These are phyloP conservation scores for Strigamia maritima DNA, from an alignment of 2,888 invertebrate genomes.

Conservation along the genomic window DNA sequence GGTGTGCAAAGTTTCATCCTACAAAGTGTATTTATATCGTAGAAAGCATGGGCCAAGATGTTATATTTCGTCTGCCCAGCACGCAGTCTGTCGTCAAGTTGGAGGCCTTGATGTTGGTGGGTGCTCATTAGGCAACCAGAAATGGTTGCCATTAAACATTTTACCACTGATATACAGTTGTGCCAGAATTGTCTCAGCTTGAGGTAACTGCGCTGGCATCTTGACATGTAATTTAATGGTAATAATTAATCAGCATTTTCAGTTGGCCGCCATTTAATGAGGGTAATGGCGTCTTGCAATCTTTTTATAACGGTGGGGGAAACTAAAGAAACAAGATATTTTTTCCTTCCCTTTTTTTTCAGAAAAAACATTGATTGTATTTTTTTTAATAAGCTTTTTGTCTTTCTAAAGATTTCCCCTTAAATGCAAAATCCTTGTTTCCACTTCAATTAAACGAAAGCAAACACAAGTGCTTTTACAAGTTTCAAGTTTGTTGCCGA, in stretches of 20 bases:
- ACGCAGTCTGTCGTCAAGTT: conserved; percentile 9
- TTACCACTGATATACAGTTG: conserved; percentile 6
- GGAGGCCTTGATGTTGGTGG: neutral
- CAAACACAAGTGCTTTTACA: conserved; percentile 13
- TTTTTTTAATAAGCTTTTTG: neutral
- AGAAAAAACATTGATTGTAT: neutral
- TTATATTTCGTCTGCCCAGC: conserved; percentile 17
- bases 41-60: neutral
- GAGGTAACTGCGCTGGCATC: neutral
- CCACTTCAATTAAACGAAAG: neutral
- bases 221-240: neutral
- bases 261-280: neutral
- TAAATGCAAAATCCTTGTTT: conserved; percentile 7
- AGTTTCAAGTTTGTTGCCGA: conserved; percentile 21
- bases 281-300: neutral
- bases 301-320: too few relatives aligned
- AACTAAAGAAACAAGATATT: too few relatives aligned
- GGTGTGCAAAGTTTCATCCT: conserved; percentile 8
- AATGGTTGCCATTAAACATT: neutral
- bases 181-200: neutral
- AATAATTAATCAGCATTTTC: neutral
- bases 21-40: conserved; percentile 25
- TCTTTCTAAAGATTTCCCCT: neutral
- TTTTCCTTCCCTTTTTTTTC: neutral
- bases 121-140: neutral